Percentiles rank a stretch among this genome's conserved stretches.
Conservation (phyloP, 1,140 invertebrate genomes). For the Zaprionus ornatus region DNA sequence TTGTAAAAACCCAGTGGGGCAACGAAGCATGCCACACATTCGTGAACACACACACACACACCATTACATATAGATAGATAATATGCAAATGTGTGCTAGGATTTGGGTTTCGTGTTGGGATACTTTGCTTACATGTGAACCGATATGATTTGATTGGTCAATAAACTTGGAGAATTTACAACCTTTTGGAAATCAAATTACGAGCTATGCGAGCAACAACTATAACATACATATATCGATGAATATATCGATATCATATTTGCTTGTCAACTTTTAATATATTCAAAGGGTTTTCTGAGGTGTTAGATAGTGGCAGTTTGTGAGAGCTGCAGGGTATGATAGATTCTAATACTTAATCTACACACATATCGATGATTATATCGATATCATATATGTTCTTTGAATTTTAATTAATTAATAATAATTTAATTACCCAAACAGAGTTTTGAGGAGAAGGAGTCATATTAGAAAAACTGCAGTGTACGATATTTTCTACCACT, state of each 20-base stretch:
- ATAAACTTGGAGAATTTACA: background rate
- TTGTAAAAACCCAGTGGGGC: slow-evolving; percentile 14
- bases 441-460: no score
- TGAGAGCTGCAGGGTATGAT: no score
- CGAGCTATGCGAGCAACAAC: background rate
- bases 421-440: no score
- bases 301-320: no score
- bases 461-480: no score
- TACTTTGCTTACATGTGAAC: background rate
- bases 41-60: background rate
- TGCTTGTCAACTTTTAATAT: background rate
- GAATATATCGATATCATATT: background rate
- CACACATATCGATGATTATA: no score
- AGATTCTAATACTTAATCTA: no score
- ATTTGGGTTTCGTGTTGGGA: background rate
- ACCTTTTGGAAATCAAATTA: background rate
- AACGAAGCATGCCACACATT: slow-evolving; percentile 6
- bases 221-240: background rate
- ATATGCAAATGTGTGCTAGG: slow-evolving; percentile 8
- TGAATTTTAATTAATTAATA: no score
- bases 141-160: slow-evolving; percentile 1
- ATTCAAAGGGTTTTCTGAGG: background rate
- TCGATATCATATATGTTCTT: no score
- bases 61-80: background rate
- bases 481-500: no score